Base-by-base conservation (phyloP, 2,113 vertebrate species). In the Amphilophus citrinellus region DNA sequence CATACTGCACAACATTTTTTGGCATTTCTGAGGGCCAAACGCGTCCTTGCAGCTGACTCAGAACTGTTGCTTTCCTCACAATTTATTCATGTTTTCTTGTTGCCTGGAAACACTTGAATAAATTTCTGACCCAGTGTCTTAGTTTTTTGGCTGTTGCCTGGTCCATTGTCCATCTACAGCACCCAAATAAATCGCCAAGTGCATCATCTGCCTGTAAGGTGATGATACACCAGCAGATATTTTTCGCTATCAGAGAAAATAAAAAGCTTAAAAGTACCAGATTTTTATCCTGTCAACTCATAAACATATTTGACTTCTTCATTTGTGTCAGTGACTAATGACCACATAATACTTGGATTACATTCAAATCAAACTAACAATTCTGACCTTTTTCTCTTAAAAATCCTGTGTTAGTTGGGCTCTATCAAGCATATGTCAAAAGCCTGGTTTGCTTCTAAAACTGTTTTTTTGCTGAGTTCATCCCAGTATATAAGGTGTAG, bases 101-200 rank as follows among this genome's bases (percentile, higher is more conserved):
- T 88, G 82, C 90, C 63, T 88, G 82, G 88, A 93, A 92, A 93
- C 85, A 89, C 83, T 77, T 85, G 91, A 91, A 93, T 91, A 91
- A n/a, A 93, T 90, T n/a, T 87, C 61, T 80, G 59, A 90, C 73
- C 73, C 42, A 0, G 53, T 61, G 44, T 86, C 71, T 77, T 53
- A 58, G 24, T 85, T 83, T 80, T 87, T 81, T 39, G 56, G 85
- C 79, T 82, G 47, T 68, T 87, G 84, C 44, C 61, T 79, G 68
- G 79, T 84, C 42, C 83, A 71, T 60, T 78, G 66, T 63, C 59
- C 76, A 35, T 89, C 30, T 61, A 11, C 32, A 73, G 61, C 57
- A 60, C 68, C 53, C 20, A 71, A 20, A 65, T 20, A 68, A 80
- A 77, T 9, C 44, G n/a, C 27, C 57, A 61, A 56, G 79, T 65